phyloP scores from a whole-genome alignment of 2,888 invertebrate species.

The Polymixis lichenea region DNA sequence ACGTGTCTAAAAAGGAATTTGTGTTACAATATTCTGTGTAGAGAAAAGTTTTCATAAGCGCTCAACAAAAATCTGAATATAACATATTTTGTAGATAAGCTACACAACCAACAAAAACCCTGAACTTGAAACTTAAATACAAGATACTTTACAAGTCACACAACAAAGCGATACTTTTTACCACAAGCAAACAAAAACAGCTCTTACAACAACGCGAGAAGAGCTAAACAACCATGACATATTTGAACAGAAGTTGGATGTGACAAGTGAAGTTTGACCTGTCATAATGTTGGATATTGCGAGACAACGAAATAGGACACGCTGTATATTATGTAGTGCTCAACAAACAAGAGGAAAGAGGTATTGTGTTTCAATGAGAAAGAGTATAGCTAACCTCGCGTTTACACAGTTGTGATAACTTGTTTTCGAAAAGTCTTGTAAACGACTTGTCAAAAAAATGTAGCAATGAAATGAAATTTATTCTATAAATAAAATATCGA shows the following conservation, averaged over 20 bases:
- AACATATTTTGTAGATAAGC: neutral
- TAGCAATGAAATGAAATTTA: too few species aligned
- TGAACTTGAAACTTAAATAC: constrained; percentile 1
- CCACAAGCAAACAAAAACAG: constrained; percentile 20
- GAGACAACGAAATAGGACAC: constrained; percentile 28
- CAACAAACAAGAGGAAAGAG: constrained; percentile 9
- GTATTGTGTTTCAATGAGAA: neutral
- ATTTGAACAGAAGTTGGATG: constrained; percentile 27
- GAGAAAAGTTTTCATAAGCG: too few species aligned
- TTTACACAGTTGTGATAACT: neutral
- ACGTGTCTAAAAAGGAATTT: too few species aligned
- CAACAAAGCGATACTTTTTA: constrained; percentile 3
- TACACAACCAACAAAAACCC: neutral
- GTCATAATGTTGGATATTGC: constrained; percentile 44
- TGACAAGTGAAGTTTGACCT: constrained; percentile 32
- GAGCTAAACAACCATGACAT: constrained; percentile 19
- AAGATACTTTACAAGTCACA: neutral
- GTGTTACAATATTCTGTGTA: too few species aligned
- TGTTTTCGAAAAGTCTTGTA: neutral
- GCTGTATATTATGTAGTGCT: constrained; percentile 30
- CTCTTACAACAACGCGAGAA: constrained; percentile 20
- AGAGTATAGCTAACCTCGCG: neutral
- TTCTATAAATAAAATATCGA: too few species aligned
- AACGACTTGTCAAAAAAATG: neutral
- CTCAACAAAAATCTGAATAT: neutral